A percentile compares a stretch with the other conserved stretches of the same genome.
Conservation (phyloP, 2,797 vertebrate genomes). For the Acrossocheilus wenchowensis region DNA sequence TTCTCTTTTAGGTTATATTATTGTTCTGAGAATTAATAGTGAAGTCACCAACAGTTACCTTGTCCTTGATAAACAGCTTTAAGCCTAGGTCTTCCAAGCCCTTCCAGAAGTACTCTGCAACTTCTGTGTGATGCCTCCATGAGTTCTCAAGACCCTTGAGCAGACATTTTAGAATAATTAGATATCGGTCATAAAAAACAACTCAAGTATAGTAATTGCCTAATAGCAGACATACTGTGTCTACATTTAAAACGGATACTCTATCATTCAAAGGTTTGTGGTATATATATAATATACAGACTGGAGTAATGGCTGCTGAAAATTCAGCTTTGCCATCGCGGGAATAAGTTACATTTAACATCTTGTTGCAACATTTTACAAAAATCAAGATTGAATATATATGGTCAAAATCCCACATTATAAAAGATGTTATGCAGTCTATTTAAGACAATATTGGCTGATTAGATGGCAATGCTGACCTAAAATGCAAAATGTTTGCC, state of each 20-base stretch:
- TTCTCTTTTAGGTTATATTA: background rate
- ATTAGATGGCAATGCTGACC: too few species aligned
- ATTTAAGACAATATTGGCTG: too few species aligned
- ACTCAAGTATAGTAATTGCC: background rate
- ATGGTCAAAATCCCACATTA: too few species aligned
- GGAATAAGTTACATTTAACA: background rate
- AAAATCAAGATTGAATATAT: too few species aligned
- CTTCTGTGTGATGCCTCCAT: constrained; percentile 85
- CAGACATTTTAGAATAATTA: constrained; percentile 51
- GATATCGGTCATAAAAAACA: background rate
- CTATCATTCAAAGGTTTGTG: background rate
- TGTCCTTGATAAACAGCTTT: constrained; percentile 89
- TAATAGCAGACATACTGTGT: background rate
- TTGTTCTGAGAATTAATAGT: background rate
- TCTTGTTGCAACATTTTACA: too few species aligned
- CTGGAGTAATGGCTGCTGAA: background rate
- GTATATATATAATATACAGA: background rate
- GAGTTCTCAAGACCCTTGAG: constrained; percentile 88
- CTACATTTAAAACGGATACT: background rate
- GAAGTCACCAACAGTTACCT: constrained; percentile 71
- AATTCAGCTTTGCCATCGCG: background rate
- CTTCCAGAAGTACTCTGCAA: constrained; percentile 79
- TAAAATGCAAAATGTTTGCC: too few species aligned
- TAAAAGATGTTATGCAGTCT: too few species aligned
- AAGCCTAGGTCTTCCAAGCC: constrained; percentile 86